These are phyloP conservation scores for Geococcyx californianus DNA, from an alignment of 2,113 vertebrate species.

Conservation along the genomic window DNA sequence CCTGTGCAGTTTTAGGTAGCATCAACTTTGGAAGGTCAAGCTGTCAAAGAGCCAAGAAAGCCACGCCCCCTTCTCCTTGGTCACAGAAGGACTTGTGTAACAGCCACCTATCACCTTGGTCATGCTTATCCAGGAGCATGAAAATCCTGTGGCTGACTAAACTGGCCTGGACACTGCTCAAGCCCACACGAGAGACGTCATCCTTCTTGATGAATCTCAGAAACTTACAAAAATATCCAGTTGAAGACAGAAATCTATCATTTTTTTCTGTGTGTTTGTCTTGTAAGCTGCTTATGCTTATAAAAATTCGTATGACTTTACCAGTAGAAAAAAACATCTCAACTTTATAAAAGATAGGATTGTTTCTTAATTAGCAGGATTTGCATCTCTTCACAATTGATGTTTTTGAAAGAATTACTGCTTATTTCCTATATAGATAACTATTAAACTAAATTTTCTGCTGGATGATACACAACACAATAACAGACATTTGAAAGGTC, in stretches of 20 bases:
- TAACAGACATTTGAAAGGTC: not conserved
- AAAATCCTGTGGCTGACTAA: not conserved
- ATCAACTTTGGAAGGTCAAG: not conserved
- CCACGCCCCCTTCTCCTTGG: not conserved
- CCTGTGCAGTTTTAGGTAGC: not conserved
- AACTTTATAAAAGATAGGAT: not conserved
- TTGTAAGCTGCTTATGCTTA: not conserved
- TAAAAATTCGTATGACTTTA: not conserved
- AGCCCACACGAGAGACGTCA: not conserved
- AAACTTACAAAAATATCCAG: not conserved
- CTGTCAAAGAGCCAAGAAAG: not conserved
- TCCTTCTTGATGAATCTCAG: not conserved
- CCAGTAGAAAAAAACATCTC: not conserved
- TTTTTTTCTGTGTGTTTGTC: not conserved
- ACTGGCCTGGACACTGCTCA: not conserved
- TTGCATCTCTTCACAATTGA: not conserved
- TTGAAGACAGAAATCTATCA: not conserved
- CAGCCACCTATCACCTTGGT: not conserved
- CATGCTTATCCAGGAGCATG: not conserved
- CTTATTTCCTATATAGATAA: not conserved
- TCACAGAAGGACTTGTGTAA: not conserved
- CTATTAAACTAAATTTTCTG: constrained; percentile 8
- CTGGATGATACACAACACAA: not conserved
- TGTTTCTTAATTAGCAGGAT: not conserved
- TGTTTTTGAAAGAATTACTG: not conserved